Evolutionary conservation across 2,113 vertebrate genomes (phyloP), one percentile per base, ranked within the genome.

Genomic region (Corydoras sp.): DNA sequence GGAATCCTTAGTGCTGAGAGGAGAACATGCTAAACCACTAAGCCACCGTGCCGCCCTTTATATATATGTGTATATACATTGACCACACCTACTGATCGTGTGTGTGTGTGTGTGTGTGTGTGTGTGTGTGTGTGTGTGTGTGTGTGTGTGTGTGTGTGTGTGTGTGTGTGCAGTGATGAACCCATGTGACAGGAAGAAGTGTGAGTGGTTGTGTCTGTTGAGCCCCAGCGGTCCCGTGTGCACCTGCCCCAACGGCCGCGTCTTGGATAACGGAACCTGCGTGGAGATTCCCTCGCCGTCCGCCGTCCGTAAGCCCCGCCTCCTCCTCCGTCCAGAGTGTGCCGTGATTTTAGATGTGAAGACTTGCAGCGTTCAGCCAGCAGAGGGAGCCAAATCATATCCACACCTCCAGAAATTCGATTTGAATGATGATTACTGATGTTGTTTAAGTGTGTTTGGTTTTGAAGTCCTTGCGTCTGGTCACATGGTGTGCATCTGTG

Each of bases 121-220:
- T 80, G 30, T 63, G 55, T n/a, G 29, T 71, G 62, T 53, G 55
- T 61, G 56, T 71, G 59, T 58, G 30, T 56, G 65, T 80, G 30
- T 63, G 55, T n/a, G 13, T 68, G 13, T 68, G 50, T 53, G 2
- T 72, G 31, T 71, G 29, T 71, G 62, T 53, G 55, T 61, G 56
- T 71, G 59, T 58, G 30, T 56, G 65, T 80, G 30, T 63, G 55
- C 83, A 99, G 96, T 96, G 84, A 90, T 90, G 65, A 99, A 99
- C 83, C 95, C 96, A 1, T 99, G 96, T 5, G 96, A 98, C 89
- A 91, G 93, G 69, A 99, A 98, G 91, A 98, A 98, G 68, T 99
- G 96, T 0, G 96, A 98, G 75, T 99, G 96, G 96, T 88, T 99
- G 32, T 98, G 96, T 81, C 88, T 99, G 82, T 90, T 99, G 32